These are phyloP conservation scores for Hydropsyche betteni DNA, from an alignment of 2,888 invertebrate genomes.

Conservation along the genomic window DNA sequence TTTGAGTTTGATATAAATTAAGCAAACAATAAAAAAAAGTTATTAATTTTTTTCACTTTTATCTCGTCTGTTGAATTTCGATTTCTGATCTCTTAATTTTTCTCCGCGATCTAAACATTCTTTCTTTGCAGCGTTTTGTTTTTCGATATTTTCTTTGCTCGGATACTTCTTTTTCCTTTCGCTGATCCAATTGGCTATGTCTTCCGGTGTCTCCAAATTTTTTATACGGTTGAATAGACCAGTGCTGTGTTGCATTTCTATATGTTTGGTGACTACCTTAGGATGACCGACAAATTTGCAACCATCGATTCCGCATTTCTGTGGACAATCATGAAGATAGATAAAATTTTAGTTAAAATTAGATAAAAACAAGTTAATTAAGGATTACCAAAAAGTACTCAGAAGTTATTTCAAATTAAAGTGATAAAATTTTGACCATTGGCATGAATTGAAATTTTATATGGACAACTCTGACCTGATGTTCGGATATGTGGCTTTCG, in stretches of 20 bases:
- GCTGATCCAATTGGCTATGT: constrained; percentile 83
- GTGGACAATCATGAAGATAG: constrained; percentile 37
- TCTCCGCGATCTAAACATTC: constrained; percentile 81
- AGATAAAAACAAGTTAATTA: not conserved
- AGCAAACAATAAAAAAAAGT: no score
- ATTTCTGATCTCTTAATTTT: constrained; percentile 66
- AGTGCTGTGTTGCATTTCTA: constrained; percentile 83
- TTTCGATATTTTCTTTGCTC: constrained; percentile 73
- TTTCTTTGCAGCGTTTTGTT: constrained; percentile 69
- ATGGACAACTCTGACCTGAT: constrained; percentile 62
- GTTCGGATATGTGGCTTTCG: constrained; percentile 75
- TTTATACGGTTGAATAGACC: constrained; percentile 83
- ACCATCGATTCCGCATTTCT: constrained; percentile 80
- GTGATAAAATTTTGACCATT: not conserved
- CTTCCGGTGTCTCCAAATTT: constrained; percentile 79
- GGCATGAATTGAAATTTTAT: not conserved
- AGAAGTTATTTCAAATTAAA: not conserved
- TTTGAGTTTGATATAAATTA: no score
- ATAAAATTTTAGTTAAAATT: not conserved
- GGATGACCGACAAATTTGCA: constrained; percentile 83
- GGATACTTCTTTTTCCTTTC: constrained; percentile 85
- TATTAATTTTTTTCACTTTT: constrained; percentile 55
- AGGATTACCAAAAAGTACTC: not conserved
- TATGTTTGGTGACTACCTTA: constrained; percentile 81
- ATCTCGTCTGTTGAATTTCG: constrained; percentile 57